Conservation (phyloP, 1,140 invertebrate species). For the Daktulosphaira vitifoliae region DNA sequence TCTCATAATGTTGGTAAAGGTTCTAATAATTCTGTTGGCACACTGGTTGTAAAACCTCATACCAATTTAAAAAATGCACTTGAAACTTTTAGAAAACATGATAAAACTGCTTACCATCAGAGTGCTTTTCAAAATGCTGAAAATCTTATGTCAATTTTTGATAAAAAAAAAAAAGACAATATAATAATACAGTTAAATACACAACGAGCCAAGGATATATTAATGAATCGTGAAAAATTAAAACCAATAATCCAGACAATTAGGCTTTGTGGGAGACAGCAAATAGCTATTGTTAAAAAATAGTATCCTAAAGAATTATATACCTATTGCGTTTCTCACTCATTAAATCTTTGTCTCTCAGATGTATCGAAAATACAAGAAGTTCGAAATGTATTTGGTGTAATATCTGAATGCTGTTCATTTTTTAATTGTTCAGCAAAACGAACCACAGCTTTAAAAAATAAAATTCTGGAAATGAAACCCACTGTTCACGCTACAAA, state of each 20-base stretch:
- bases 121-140: too few relatives aligned
- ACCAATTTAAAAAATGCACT: too few relatives aligned
- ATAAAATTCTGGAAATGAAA: background rate
- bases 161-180: too few relatives aligned
- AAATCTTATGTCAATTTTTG: too few relatives aligned
- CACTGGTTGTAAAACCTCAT: too few relatives aligned
- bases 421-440: slow-evolving; percentile 1
- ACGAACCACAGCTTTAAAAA: background rate
- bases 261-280: background rate
- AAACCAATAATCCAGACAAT: background rate
- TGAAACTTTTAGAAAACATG: too few relatives aligned
- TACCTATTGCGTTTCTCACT: background rate
- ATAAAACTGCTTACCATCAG: too few relatives aligned
- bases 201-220: too few relatives aligned
- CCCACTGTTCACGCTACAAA: background rate
- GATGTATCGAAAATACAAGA: background rate
- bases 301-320: background rate
- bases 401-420: background rate
- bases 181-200: too few relatives aligned
- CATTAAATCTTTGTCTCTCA: background rate
- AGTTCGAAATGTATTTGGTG: background rate
- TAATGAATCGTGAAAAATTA: background rate
- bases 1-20: too few relatives aligned
- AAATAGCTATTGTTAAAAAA: background rate
- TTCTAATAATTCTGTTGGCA: too few relatives aligned